Evolutionary conservation across 1,140 invertebrate genomes (phyloP).

Genomic region (Tetranychus cinnabarinus): DNA sequence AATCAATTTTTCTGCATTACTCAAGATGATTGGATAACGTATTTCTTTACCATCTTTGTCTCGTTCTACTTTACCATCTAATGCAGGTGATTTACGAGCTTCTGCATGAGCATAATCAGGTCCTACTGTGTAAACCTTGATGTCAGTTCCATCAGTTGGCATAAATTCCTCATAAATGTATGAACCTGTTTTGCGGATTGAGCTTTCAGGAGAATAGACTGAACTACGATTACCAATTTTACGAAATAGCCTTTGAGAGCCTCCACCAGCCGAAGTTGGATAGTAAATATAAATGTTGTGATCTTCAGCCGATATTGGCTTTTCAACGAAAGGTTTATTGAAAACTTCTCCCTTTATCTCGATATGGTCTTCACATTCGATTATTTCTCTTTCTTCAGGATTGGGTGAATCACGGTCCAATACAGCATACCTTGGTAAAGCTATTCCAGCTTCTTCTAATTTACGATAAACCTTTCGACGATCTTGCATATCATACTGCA

Average conservation of each 20-base stretch:
- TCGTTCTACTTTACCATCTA: slow-evolving; percentile 94
- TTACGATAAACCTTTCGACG: slow-evolving; percentile 81
- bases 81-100: slow-evolving; percentile 86
- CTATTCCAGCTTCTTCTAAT: slow-evolving; percentile 75
- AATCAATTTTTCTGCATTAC: slow-evolving; percentile 94
- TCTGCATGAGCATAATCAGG: slow-evolving; percentile 98
- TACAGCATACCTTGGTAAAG: slow-evolving; percentile 91
- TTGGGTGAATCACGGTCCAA: slow-evolving; percentile 75
- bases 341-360: slow-evolving; percentile 92
- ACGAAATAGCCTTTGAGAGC: slow-evolving; percentile 83
- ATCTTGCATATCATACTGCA: slow-evolving; percentile 89
- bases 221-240: slow-evolving; percentile 97
- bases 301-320: slow-evolving; percentile 92
- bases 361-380: slow-evolving; percentile 94
- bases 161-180: slow-evolving; percentile 99
- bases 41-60: slow-evolving; percentile 92
- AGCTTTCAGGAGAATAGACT: slow-evolving; percentile 87
- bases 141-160: slow-evolving; percentile 93
- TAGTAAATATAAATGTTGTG: slow-evolving; percentile 99
- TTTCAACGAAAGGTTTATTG: slow-evolving; percentile 98
- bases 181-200: slow-evolving; percentile 84
- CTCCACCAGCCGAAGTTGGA: slow-evolving; percentile 85
- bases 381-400: slow-evolving; percentile 69
- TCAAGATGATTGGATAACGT: slow-evolving; percentile 89
- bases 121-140: slow-evolving; percentile 77